These are phyloP conservation scores for Galerucella nymphaeae DNA, from an alignment of 2,888 invertebrate genomes.

Conservation along the genomic window DNA sequence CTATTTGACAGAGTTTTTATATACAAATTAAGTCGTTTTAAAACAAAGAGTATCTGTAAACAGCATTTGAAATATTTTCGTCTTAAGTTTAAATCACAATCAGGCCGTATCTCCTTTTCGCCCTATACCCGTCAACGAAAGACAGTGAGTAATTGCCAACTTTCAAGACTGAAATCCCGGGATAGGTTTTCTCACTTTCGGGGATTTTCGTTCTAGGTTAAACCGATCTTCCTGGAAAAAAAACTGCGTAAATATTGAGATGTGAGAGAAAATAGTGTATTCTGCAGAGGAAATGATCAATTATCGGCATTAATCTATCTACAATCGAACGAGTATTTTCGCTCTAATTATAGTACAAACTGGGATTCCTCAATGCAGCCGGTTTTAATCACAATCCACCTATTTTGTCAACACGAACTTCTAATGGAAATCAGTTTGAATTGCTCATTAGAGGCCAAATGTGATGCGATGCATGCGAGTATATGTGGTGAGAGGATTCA, in stretches of 20 bases:
- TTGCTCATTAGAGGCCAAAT: slow-evolving; percentile 24
- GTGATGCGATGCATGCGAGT: slow-evolving; percentile 24
- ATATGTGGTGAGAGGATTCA: slow-evolving; percentile 27
- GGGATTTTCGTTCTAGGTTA: slow-evolving; percentile 40
- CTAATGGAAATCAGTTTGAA: slow-evolving; percentile 31
- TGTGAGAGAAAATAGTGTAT: not conserved
- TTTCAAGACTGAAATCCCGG: slow-evolving; percentile 55
- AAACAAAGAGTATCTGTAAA: slow-evolving; percentile 38
- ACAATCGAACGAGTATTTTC: not conserved
- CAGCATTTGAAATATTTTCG: slow-evolving; percentile 40
- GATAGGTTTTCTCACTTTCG: slow-evolving; percentile 58
- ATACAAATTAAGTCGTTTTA: not conserved
- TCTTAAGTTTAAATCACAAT: slow-evolving; percentile 45
- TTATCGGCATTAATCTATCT: not conserved
- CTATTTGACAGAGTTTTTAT: not conserved
- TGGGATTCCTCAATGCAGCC: not conserved
- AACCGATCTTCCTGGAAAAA: not conserved
- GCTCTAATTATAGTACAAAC: slow-evolving; percentile 4
- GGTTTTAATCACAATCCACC: slow-evolving; percentile 20
- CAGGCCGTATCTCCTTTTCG: slow-evolving; percentile 45
- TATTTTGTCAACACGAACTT: slow-evolving; percentile 17
- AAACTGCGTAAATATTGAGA: not conserved
- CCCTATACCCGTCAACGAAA: slow-evolving; percentile 33
- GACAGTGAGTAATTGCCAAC: slow-evolving; percentile 61
- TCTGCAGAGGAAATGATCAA: not conserved